Conservation (phyloP, 2,113 vertebrate species). For the Brachypodius melanocephalos region DNA sequence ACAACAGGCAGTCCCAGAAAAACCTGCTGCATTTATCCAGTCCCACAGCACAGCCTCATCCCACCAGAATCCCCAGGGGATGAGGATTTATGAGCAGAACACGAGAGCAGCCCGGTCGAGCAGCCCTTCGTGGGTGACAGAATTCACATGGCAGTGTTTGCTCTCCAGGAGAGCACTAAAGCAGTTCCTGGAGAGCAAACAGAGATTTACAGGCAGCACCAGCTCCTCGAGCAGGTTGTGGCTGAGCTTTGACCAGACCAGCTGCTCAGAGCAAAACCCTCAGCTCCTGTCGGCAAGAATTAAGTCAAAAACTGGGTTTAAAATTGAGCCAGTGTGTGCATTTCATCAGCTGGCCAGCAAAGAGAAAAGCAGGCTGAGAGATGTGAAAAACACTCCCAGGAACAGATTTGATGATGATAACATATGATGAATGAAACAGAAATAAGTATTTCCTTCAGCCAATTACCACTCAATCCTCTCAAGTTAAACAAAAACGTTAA, state of each 20-base stretch:
- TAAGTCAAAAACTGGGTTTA: not conserved
- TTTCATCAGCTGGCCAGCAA: not conserved
- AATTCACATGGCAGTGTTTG: not conserved
- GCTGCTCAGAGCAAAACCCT: not conserved
- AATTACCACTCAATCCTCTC: not conserved
- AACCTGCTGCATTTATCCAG: not conserved
- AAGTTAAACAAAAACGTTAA: not conserved
- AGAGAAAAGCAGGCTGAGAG: not conserved
- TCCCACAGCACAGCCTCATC: rapidly evolving
- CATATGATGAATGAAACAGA: not conserved
- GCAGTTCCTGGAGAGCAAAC: not conserved
- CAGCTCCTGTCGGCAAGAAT: not conserved
- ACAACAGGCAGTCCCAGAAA: not conserved
- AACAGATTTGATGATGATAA: not conserved
- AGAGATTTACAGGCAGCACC: not conserved
- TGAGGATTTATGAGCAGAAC: not conserved
- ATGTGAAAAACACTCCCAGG: not conserved
- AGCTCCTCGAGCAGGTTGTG: not conserved
- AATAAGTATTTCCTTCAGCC: not conserved
- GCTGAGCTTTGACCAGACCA: not conserved
- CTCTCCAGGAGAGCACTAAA: not conserved
- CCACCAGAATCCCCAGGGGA: not conserved
- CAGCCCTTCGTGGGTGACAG: not conserved
- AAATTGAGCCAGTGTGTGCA: not conserved
- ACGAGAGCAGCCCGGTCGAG: not conserved